Conservation (phyloP, 2,888 invertebrate genomes). For the Erebia ligea region DNA sequence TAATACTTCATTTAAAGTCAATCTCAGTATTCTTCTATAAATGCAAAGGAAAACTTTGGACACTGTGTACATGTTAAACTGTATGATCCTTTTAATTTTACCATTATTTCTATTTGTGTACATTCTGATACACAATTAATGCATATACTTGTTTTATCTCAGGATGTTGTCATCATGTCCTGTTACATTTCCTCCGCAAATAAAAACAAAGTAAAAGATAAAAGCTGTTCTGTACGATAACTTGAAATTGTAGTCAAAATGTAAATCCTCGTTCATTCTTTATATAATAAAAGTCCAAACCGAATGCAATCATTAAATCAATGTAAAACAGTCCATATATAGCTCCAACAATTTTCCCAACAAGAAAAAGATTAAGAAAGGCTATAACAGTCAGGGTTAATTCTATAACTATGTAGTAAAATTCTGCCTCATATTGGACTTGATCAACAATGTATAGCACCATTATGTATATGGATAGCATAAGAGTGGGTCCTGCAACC, state of each 20-base stretch:
- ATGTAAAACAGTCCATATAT: constrained; percentile 71
- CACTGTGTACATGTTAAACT: constrained; percentile 39
- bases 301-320: constrained; percentile 67
- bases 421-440: constrained; percentile 69
- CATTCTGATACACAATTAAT: neutral
- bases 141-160: constrained; percentile 24
- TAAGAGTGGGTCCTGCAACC: constrained; percentile 70
- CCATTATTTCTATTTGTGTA: constrained; percentile 7
- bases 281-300: constrained; percentile 66
- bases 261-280: constrained; percentile 65
- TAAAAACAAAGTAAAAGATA: constrained; percentile 12
- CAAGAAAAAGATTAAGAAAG: constrained; percentile 51
- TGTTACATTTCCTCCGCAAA: neutral
- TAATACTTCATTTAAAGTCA: constrained; percentile 51
- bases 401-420: constrained; percentile 64
- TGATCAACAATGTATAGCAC: constrained; percentile 75
- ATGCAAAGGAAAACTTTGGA: constrained; percentile 48
- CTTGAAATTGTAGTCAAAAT: constrained; percentile 46
- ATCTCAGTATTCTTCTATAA: constrained; percentile 49
- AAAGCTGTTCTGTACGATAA: neutral
- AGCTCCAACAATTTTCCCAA: constrained; percentile 60
- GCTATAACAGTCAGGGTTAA: constrained; percentile 54
- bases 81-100: constrained; percentile 23
- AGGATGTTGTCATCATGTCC: constrained; percentile 27
- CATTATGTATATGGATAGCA: constrained; percentile 67